A percentile compares a stretch with the other conserved stretches of the same genome.
phyloP scores from a whole-genome alignment of 2,888 invertebrate species.

The Megamerina dolium region DNA sequence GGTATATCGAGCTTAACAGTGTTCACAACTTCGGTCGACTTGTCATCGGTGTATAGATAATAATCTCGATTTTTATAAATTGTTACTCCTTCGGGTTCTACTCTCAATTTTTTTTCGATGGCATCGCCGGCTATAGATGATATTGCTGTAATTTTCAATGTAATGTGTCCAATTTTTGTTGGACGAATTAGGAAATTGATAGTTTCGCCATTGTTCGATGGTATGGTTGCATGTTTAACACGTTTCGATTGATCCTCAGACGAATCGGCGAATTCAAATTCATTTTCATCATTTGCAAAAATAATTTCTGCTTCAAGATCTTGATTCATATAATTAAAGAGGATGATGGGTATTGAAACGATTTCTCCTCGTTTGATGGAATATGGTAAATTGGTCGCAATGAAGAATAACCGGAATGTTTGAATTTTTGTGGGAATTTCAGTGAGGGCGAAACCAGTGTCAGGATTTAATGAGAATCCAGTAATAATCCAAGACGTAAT shows the following conservation, averaged over 20 bases:
- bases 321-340: constrained; percentile 76
- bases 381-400: constrained; percentile 68
- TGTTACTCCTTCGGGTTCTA: constrained; percentile 68
- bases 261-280: constrained; percentile 61
- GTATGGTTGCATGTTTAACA: constrained; percentile 1
- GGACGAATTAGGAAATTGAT: constrained; percentile 67
- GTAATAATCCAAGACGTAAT: constrained; percentile 77
- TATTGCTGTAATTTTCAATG: constrained; percentile 63
- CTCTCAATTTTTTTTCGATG: constrained; percentile 56
- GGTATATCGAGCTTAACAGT: constrained; percentile 53
- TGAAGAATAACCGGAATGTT: constrained; percentile 70
- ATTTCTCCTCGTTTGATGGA: constrained; percentile 73
- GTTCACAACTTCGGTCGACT: constrained; percentile 27
- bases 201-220: constrained; percentile 8
- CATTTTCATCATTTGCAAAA: constrained; percentile 69
- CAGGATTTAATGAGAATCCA: constrained; percentile 68
- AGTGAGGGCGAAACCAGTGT: constrained; percentile 69
- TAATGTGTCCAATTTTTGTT: constrained; percentile 59
- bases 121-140: constrained; percentile 50
- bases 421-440: constrained; percentile 53
- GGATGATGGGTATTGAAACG: constrained; percentile 73
- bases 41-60: constrained; percentile 60
- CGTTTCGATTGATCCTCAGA: not conserved
- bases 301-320: constrained; percentile 72
- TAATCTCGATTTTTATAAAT: constrained; percentile 60